Evolutionary conservation across 2,113 vertebrate genomes (phyloP).

Genomic region (Sapajus apella): DNA sequence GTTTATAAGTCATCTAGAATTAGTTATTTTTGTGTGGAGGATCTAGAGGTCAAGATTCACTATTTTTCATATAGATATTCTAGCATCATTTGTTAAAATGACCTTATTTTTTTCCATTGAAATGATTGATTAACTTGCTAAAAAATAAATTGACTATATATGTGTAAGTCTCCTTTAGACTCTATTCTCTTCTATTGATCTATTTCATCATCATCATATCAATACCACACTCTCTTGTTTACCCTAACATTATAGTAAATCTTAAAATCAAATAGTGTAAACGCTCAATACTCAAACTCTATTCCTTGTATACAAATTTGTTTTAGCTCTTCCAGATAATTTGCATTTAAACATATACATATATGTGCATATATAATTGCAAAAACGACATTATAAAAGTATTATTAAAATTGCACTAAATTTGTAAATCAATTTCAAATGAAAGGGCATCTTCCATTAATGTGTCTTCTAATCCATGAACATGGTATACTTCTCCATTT

Average conservation of each 20-base stretch:
- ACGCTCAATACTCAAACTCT: background rate
- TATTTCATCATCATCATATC: background rate
- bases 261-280: background rate
- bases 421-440: background rate
- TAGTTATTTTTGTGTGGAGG: background rate
- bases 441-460: background rate
- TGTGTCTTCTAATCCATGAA: background rate
- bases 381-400: background rate
- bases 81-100: background rate
- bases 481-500: background rate
- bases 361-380: background rate
- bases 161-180: background rate
- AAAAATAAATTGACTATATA: background rate
- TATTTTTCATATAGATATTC: background rate
- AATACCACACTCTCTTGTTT: background rate
- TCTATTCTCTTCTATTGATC: background rate
- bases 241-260: background rate
- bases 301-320: background rate
- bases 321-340: background rate
- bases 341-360: background rate
- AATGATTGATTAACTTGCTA: background rate
- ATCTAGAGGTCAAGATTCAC: background rate
- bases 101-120: background rate
- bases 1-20: background rate
- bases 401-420: background rate